A percentile compares a stretch with the other conserved stretches of the same genome.
Conservation (phyloP, 2,113 vertebrate species). For the Nestor notabilis region DNA sequence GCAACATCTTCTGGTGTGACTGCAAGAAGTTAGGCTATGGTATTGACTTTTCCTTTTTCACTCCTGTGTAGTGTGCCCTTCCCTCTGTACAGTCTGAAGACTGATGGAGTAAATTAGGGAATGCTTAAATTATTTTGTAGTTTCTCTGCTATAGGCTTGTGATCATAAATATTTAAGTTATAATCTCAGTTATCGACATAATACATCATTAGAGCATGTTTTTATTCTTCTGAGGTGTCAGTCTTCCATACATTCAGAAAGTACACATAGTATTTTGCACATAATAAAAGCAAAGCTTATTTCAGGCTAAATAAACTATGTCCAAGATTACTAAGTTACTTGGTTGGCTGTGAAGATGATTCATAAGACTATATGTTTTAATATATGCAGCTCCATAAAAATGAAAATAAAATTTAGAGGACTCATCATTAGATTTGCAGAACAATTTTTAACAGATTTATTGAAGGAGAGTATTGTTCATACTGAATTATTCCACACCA, state of each 20-base stretch:
- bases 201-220: background rate
- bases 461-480: background rate
- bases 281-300: background rate
- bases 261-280: background rate
- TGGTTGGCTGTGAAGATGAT: background rate
- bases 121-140: background rate
- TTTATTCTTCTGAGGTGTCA: background rate
- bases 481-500: background rate
- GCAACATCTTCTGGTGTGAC: background rate
- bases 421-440: constrained; percentile 28
- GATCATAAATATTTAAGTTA: background rate
- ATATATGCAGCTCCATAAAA: constrained; percentile 21
- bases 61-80: background rate
- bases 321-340: background rate
- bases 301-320: constrained; percentile 2
- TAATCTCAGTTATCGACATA: background rate
- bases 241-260: background rate
- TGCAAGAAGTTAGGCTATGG: background rate
- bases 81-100: background rate
- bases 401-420: constrained; percentile 21
- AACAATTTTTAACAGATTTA: constrained; percentile 14
- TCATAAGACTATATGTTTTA: constrained; percentile 7
- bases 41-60: background rate
- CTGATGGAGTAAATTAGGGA: background rate
- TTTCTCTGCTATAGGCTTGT: background rate